Evolutionary conservation across 2,888 invertebrate genomes (phyloP), one percentile per base, ranked within the genome.

Genomic region (Temnothorax ravouxi): DNA sequence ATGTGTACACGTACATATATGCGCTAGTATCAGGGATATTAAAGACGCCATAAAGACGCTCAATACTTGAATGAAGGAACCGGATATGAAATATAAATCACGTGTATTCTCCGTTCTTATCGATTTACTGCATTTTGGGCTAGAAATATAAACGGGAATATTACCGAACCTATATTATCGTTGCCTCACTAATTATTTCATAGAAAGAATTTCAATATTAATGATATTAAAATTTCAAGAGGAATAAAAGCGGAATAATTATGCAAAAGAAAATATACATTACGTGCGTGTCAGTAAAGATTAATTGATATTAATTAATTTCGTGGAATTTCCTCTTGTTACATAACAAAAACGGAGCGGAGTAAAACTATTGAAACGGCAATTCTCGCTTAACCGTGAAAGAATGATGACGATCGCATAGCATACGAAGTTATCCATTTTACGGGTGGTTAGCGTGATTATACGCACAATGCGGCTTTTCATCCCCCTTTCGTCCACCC

Each of bases 361-460:
- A 50, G 61, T 38, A 52, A 67, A 50, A 50, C 34, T 38, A 66
- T 56, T 62, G 52, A 67, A 79, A 80, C 21, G 59, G 41, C 59
- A 61, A 80, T 80, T 25, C 34, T 72, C n/a, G 21, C 18, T 71
- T 72, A 72, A 80, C 62, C 79, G 59, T 34, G 77, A 69, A 84
- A 82, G 75, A 86, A 84, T 71, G 84, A 67, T 80, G 86, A 74
- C 56, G 75, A 52, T 50, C 80, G 62, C 21, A 75, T n/a, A 61
- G 80, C 66, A 69, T 41, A 59, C 61, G 54, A 71, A 88, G 80
- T 86, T 84, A 84, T 86, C 80, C 86, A 77, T 88, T 88, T 84
- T 84, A 84, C 87, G 91, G 86, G 86, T 88, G 91, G 92, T 91
- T 93, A 92, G 92, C 92, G 92, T 91, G 92, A 92, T 93, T 93